Percentiles rank a stretch among this genome's conserved stretches.
Conservation (phyloP, 2,113 vertebrate species). For the Myxocyprinus asiaticus region DNA sequence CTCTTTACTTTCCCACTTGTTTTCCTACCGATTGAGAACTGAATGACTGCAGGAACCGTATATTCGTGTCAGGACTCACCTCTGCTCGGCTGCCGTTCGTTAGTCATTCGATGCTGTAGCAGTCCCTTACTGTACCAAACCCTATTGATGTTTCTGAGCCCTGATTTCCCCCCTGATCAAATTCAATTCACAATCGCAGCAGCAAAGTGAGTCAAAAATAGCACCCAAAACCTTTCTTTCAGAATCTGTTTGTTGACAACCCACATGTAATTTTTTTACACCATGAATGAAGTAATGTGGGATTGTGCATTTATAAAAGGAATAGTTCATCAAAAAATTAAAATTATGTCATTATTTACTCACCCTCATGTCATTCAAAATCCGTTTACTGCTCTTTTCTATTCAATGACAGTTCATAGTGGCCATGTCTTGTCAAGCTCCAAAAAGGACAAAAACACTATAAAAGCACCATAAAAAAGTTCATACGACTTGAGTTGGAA, state of each 20-base stretch:
- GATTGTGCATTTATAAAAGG: no score
- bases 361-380: no score
- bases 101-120: conserved; percentile 59
- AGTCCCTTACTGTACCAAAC: conserved; percentile 68
- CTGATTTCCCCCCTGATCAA: conserved; percentile 62
- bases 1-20: not conserved
- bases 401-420: no score
- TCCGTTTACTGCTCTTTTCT: no score
- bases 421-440: no score
- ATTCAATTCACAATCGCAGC: conserved; percentile 40
- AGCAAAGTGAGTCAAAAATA: conserved; percentile 55
- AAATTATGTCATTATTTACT: no score
- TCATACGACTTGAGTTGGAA: no score
- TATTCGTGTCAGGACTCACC: conserved; percentile 42
- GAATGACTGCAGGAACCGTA: conserved; percentile 23
- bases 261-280: no score
- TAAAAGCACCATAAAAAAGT: no score
- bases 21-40: not conserved
- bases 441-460: no score
- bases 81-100: conserved; percentile 45
- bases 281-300: no score
- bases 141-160: conserved; percentile 63
- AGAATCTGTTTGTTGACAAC: not conserved
- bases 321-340: no score
- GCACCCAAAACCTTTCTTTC: conserved; percentile 11